Percentiles rank a stretch among this genome's conserved stretches.
Conservation (phyloP, 1,140 invertebrate species). For the Drosophila suzukii region DNA sequence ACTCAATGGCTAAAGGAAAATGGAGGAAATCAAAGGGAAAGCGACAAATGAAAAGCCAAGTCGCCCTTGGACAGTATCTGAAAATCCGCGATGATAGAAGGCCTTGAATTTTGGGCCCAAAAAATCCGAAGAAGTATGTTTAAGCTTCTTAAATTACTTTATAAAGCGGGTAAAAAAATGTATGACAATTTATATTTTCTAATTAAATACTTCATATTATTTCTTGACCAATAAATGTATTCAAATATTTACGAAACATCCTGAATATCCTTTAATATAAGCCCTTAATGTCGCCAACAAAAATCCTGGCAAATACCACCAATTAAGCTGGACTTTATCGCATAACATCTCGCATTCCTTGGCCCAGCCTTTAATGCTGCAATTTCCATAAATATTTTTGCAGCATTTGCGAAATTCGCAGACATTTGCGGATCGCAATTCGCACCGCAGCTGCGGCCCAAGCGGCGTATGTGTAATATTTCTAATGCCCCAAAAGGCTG, state of each 20-base stretch:
- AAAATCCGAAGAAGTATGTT: neutral
- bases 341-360: slow-evolving; percentile 5
- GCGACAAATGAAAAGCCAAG: neutral
- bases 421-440: slow-evolving; percentile 23
- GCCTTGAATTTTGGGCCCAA: neutral
- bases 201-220: too few relatives aligned
- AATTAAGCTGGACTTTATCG: slow-evolving; percentile 14
- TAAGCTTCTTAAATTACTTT: neutral
- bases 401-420: slow-evolving; percentile 14
- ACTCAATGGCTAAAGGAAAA: slow-evolving; percentile 1
- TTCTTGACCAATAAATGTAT: too few relatives aligned
- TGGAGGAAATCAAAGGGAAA: neutral
- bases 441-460: slow-evolving; percentile 20
- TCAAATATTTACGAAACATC: too few relatives aligned
- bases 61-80: neutral
- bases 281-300: neutral
- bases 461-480: slow-evolving; percentile 63
- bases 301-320: neutral
- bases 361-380: slow-evolving; percentile 25
- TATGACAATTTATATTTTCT: neutral
- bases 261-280: neutral
- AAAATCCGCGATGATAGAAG: neutral
- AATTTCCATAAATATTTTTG: slow-evolving; percentile 41
- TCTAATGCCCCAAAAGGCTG: slow-evolving; percentile 20
- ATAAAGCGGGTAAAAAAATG: neutral